phyloP scores from a whole-genome alignment of 2,113 vertebrate species.

The Phaethon lepturus region DNA sequence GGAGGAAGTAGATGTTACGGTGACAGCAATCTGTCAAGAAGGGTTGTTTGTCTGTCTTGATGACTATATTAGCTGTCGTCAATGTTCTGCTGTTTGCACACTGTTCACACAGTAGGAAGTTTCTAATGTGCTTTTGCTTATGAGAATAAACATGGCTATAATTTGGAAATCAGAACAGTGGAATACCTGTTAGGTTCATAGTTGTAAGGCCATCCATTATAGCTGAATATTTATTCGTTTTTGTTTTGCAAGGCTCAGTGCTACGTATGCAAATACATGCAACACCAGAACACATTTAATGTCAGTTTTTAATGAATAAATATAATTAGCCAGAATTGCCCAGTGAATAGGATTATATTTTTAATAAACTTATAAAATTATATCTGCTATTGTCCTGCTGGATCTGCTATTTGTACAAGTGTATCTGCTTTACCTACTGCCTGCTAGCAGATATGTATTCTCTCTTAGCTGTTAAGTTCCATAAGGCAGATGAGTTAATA shows the following conservation, averaged over 20 bases:
- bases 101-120: neutral
- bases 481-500: neutral
- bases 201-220: neutral
- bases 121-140: neutral
- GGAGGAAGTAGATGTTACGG: neutral
- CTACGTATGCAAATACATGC: neutral
- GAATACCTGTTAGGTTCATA: neutral
- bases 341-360: neutral
- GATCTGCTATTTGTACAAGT: neutral
- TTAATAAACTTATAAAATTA: neutral
- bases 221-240: neutral
- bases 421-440: neutral
- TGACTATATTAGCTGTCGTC: neutral
- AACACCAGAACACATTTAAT: neutral
- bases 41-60: neutral
- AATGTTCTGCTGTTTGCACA: neutral
- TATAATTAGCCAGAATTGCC: neutral
- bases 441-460: neutral
- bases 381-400: neutral
- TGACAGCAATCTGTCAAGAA: neutral
- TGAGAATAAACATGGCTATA: neutral
- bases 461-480: neutral
- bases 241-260: neutral
- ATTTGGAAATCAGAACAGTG: neutral
- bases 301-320: constrained; percentile 21